phyloP scores from a whole-genome alignment of 2,797 vertebrate genomes.

The Falco peregrinus region DNA sequence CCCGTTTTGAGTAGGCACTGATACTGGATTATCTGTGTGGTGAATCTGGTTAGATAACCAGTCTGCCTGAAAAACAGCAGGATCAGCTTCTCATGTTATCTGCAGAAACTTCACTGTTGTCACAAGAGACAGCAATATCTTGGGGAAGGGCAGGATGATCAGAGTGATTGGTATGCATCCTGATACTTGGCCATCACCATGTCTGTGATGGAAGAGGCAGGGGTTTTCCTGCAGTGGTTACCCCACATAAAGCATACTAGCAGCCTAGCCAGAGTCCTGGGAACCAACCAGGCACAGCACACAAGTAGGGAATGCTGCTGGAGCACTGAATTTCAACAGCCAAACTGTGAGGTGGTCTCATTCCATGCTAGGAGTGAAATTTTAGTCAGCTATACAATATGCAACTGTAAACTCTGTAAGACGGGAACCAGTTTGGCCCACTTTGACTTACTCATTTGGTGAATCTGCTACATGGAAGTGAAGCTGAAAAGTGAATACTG shows the following conservation, averaged over 20 bases:
- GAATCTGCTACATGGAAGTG: background rate
- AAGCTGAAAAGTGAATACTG: background rate
- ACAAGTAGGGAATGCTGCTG: background rate
- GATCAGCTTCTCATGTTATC: rapidly evolving
- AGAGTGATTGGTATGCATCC: background rate
- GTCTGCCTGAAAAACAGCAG: background rate
- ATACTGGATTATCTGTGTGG: background rate
- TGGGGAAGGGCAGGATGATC: background rate
- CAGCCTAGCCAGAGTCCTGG: background rate
- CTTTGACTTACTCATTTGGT: background rate
- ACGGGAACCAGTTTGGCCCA: background rate
- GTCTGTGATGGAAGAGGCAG: background rate
- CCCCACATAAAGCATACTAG: background rate
- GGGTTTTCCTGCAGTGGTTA: background rate
- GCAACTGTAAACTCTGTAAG: background rate
- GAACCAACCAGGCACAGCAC: background rate
- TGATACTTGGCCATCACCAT: background rate
- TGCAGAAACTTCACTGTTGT: background rate
- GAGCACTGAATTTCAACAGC: background rate
- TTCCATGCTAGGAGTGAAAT: background rate
- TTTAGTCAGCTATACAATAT: background rate
- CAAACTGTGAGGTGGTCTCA: background rate
- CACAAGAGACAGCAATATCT: background rate
- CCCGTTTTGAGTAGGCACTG: background rate
- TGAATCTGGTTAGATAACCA: background rate